Percentiles rank a stretch among this genome's conserved stretches.
Conservation (phyloP, 2,797 vertebrate genomes). For the Muraenolepis orangiensis region DNA sequence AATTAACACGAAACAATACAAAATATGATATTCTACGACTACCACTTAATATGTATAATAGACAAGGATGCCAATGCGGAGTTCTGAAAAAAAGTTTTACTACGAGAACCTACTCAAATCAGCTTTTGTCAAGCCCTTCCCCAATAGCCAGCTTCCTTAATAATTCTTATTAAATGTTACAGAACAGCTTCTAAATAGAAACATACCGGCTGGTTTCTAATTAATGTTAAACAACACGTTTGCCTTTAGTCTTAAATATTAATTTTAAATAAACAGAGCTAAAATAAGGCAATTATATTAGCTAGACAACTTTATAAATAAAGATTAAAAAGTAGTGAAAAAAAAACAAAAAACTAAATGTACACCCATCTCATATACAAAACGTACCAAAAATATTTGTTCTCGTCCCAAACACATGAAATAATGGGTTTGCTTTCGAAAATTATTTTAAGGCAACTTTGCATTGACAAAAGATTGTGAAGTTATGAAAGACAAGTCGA, state of each 20-base stretch:
- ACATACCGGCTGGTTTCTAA: not conserved
- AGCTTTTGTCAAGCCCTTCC: not conserved
- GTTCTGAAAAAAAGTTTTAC: not conserved
- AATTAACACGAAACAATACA: too few relatives aligned
- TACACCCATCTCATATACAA: not conserved
- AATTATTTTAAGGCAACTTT: slow-evolving; percentile 4
- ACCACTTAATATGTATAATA: too few relatives aligned
- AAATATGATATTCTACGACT: too few relatives aligned
- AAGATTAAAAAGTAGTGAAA: not conserved
- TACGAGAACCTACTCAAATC: not conserved
- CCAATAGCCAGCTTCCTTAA: not conserved
- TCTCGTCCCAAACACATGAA: not conserved
- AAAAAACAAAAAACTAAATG: not conserved
- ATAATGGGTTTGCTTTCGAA: not conserved
- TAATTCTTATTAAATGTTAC: not conserved
- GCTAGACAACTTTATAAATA: not conserved
- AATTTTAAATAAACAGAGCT: not conserved
- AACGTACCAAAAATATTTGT: not conserved
- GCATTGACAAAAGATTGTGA: slow-evolving; percentile 1
- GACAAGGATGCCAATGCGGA: not conserved
- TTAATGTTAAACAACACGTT: not conserved
- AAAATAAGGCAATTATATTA: not conserved
- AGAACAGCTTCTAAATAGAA: not conserved
- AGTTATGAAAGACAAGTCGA: not conserved
- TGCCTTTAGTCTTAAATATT: not conserved